Percentiles rank a stretch among this genome's conserved stretches.
Conservation (phyloP, 35 echinoderm and acorn worm genomes). For the Heliocidaris tuberculata region DNA sequence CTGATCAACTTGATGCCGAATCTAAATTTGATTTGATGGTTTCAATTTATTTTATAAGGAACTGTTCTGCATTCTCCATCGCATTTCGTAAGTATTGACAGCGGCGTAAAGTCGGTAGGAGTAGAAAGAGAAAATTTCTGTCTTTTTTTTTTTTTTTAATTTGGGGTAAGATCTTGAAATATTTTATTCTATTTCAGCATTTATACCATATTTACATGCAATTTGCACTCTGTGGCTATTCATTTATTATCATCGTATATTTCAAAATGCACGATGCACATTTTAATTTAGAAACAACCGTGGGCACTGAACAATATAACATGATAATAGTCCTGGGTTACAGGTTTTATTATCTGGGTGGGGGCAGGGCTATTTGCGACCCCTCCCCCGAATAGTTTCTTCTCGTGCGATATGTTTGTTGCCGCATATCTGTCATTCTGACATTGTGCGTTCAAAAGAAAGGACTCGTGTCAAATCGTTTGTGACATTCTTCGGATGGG, state of each 20-base stretch:
- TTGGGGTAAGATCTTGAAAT: no score
- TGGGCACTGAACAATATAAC: no score
- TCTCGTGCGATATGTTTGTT: not conserved
- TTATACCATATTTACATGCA: no score
- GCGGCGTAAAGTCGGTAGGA: not conserved
- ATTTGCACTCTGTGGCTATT: no score
- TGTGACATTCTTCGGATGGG: conserved; percentile 10
- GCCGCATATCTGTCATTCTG: conserved; percentile 25
- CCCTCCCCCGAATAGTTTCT: not conserved
- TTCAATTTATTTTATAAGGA: not conserved
- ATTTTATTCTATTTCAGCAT: no score
- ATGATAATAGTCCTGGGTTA: not conserved
- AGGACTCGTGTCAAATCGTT: conserved; percentile 1
- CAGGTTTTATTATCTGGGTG: not conserved
- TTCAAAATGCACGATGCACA: not conserved
- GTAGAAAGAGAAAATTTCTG: not conserved
- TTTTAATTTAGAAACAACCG: not conserved
- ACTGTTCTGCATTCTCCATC: not conserved
- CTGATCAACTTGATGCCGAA: not conserved
- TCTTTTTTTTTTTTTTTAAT: no score
- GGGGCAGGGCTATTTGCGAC: not conserved
- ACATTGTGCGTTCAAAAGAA: not conserved
- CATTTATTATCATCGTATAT: no score
- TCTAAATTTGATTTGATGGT: not conserved
- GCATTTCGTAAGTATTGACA: not conserved